Evolutionary conservation across 2,888 invertebrate genomes (phyloP), one percentile per base, ranked within the genome.

Genomic region (Cremastinae sp.): DNA sequence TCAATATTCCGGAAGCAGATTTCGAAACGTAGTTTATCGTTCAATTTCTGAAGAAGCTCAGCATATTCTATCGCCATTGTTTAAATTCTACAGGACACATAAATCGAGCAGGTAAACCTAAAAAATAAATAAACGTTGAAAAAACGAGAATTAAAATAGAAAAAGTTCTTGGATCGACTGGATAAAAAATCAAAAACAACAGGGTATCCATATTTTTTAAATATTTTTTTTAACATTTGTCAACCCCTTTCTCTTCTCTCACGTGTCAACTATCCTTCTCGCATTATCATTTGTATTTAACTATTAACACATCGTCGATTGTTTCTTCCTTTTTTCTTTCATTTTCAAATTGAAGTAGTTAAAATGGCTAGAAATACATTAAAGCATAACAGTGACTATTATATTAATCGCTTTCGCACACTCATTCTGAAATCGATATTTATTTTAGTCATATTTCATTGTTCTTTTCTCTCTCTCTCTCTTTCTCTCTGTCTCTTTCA

Each of bases 321-420:
- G 10, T 66, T 10, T 49, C 12, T 10, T 61, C 62, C 71, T 72
- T 49, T 68, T 55, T 78, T 83, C 80, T 82, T 79, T 79, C 68
- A 74, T 81, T 82, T 79, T 84, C 83, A 82, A 86, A 86, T 86
- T 79, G 80, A 84, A 86, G 78, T 86, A 83, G 82, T 84, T 83
- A 83, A 85, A 87, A 85, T 85, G 79, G 86, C 85, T 88, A 87
- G 83, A 88, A 87, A 85, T 87, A 87, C 84, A 85, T 86, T 87
- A 87, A 87, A 88, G 87, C 86, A 88, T 88, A 86, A 87, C 85
- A 86, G 84, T 88, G 87, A 88, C 87, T 88, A 86, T 83, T 72
- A 81, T 85, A 83, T 72, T 71, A 78, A 79, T 77, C 69, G 61
- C 72, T 69, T 58, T 65, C 80, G 81, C 79, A 80, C 81, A 82